Evolutionary conservation across 2,888 invertebrate genomes (phyloP), one percentile per base, ranked within the genome.

Genomic region (Harpagoxenus sublaevis): DNA sequence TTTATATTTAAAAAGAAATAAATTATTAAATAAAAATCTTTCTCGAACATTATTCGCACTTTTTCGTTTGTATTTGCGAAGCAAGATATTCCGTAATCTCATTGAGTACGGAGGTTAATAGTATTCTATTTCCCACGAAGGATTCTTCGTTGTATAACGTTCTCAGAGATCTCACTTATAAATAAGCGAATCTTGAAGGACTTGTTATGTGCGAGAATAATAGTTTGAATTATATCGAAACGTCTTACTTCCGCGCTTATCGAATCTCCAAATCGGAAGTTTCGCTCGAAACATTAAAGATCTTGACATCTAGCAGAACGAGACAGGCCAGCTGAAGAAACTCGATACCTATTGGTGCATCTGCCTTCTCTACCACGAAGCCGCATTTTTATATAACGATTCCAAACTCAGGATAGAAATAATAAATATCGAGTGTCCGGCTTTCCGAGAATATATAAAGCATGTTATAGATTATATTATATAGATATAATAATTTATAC

Each of bases 231-330:
- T 89, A 90, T 87, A 90, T 87, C 88, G 84, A 79, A 71, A 70
- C 86, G 90, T 89, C 90, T 87, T 88, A 87, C 82, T 91, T 89
- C 86, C n/a, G 85, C 86, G 87, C 86, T 89, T 86, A 73, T 91
- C 83, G 60, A 84, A 87, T 89, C 89, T 91, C 90, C 84, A 87
- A 92, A 89, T 90, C 81, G 86, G 81, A 86, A 87, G 84, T 86
- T 88, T 75, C 83, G 84, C 83, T 68, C 55, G 63, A 28, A 62
- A 57, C 84, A 66, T 45, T 28, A 81, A 84, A 84, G 82, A 86
- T 81, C 66, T 75, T 65, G 60, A 71, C 31, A 65, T 57, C n/a
- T 51, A 55, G 18, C 39, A 51, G 23, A 53, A 51, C 51, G 42
- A 51, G 35, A n/a, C 35, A 10, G 45, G 45, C 51, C 42, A 81